Base-by-base conservation (phyloP, 1,140 invertebrate species). In the Calosoma granatense region DNA sequence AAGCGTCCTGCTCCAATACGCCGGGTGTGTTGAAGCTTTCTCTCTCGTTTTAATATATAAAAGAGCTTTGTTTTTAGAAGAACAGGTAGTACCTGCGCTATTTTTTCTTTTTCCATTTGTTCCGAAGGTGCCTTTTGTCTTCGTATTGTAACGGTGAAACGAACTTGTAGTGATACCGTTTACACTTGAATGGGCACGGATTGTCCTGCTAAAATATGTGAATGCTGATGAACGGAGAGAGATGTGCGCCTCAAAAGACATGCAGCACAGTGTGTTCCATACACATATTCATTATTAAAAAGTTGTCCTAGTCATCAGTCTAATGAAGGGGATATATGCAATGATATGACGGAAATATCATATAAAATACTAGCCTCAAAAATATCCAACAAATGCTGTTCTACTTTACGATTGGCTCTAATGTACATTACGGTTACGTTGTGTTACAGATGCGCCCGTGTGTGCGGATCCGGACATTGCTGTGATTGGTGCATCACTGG, bases 401-500 rank as follows among this genome's bases (percentile, higher is more conserved):
- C n/a, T n/a, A n/a, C n/a, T n/a, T n/a, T n/a, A n/a, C n/a, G n/a
- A n/a, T n/a, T n/a, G n/a, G n/a, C n/a, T n/a, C n/a, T n/a, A n/a
- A n/a, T n/a, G n/a, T 36, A 36, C n/a, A 36, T 36, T 36, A 36
- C n/a, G 26, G 6, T 36, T 36, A 55, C 63, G 53, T 63, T 59
- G 60, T 60, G 60, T 70, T 73, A 26, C 75, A 92, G 90, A 87
- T 76, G 83, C 89, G 22, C 90, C 90, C 11, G 86, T 91, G 2
- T 94, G 90, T 67, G 79, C 78, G 54, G 70, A 72, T 19, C 77
- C 80, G 43, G 82, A 82, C 2, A 76, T 86, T 1, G 81, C 84
- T 62, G 81, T 92, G 21, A 81, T 88, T 59, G 90, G 90, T 2
- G 89, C 88, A 2, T 91, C 89, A 15, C 71, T 91, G 55, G 87